Conservation (phyloP, 2,888 invertebrate species). For the Thecocarcelia acutangulata region DNA sequence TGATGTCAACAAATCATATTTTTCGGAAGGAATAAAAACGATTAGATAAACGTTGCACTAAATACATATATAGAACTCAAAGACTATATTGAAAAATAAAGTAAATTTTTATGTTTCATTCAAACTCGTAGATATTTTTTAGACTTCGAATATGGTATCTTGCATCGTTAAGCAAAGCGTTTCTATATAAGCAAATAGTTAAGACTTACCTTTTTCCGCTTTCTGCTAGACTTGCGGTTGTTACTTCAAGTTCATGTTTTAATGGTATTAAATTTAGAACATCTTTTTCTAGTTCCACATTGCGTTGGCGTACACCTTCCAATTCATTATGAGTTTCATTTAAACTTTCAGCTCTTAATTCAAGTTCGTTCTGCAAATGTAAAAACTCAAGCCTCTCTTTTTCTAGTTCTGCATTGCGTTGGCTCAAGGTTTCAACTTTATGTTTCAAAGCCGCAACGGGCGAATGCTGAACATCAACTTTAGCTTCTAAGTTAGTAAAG, state of each 20-base stretch:
- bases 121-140: too few relatives aligned
- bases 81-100: too few relatives aligned
- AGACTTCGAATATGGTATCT: too few relatives aligned
- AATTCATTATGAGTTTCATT: slow-evolving; percentile 70
- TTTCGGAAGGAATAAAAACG: too few relatives aligned
- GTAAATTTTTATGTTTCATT: too few relatives aligned
- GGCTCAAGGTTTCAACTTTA: slow-evolving; percentile 69
- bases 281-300: slow-evolving; percentile 71
- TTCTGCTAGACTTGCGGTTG: slow-evolving; percentile 59
- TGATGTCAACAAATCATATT: too few relatives aligned
- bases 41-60: too few relatives aligned
- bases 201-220: slow-evolving; percentile 70
- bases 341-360: slow-evolving; percentile 49
- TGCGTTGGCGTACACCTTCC: slow-evolving; percentile 70
- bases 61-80: too few relatives aligned
- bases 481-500: slow-evolving; percentile 84
- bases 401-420: slow-evolving; percentile 71
- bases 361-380: slow-evolving; percentile 59
- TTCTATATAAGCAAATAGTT: neutral
- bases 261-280: slow-evolving; percentile 65
- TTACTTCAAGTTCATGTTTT: slow-evolving; percentile 54
- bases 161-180: too few relatives aligned
- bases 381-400: slow-evolving; percentile 70
- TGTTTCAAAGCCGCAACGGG: slow-evolving; percentile 71
- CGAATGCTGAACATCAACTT: slow-evolving; percentile 77